A percentile compares a stretch with the other conserved stretches of the same genome.
phyloP scores from a whole-genome alignment of 2,113 vertebrate genomes.

The Mirza zaza region DNA sequence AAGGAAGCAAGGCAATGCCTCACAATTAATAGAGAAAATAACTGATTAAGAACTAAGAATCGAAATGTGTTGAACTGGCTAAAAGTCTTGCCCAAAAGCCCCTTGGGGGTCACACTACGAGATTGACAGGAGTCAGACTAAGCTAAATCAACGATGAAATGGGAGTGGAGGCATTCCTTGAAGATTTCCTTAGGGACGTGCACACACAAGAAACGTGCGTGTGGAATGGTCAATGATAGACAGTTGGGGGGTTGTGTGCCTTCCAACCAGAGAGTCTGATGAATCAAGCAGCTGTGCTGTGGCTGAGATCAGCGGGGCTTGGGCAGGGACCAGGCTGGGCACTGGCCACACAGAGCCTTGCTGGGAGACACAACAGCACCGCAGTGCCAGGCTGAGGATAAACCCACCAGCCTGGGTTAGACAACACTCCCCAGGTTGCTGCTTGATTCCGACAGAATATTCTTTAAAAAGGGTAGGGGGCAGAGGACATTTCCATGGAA shows the following conservation, averaged over 20 bases:
- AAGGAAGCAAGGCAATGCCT: conserved; percentile 46
- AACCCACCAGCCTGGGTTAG: rapidly evolving
- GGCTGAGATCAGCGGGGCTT: background rate
- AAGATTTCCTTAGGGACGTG: background rate
- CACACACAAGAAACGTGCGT: rapidly evolving
- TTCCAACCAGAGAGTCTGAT: background rate
- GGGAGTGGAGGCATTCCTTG: background rate
- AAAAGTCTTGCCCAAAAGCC: background rate
- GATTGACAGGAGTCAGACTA: background rate
- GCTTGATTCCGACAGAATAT: background rate
- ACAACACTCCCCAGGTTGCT: background rate
- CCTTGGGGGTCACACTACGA: background rate
- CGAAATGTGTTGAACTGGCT: background rate
- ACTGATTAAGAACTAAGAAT: background rate
- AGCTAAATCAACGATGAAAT: background rate
- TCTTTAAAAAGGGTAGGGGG: background rate
- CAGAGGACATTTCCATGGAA: background rate
- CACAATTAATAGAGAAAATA: conserved; percentile 36
- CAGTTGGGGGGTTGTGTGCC: background rate
- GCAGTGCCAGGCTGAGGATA: background rate
- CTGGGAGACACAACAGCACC: background rate
- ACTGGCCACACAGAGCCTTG: background rate
- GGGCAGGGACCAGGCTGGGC: background rate
- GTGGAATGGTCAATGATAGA: background rate
- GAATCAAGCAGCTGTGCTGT: background rate